A percentile compares a stretch with the other conserved stretches of the same genome.
phyloP scores from a whole-genome alignment of 2,888 invertebrate species.

The Agonopterix arenella region DNA sequence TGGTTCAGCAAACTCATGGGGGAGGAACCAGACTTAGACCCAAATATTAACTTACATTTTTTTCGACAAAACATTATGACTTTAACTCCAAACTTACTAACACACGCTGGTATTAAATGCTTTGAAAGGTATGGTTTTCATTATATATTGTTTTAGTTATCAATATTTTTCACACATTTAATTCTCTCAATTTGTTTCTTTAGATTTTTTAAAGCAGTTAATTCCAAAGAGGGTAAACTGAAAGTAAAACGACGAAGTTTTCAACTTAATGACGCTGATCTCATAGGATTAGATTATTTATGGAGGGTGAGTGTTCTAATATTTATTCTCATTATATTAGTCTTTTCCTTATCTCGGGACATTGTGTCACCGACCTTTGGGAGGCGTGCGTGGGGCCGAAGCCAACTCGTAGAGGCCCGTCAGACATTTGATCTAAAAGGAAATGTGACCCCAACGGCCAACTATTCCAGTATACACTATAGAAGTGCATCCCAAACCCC shows the following conservation, averaged over 20 bases:
- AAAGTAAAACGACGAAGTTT: slow-evolving; percentile 90
- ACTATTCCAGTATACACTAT: too few species aligned
- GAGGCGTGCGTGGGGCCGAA: too few species aligned
- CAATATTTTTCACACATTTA: not conserved
- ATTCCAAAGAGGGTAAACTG: slow-evolving; percentile 95
- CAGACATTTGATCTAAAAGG: too few species aligned
- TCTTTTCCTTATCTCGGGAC: too few species aligned
- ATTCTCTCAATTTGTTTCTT: slow-evolving; percentile 11
- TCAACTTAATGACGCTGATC: slow-evolving; percentile 94
- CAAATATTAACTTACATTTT: slow-evolving; percentile 96
- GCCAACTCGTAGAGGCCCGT: too few species aligned
- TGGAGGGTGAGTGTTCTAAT: slow-evolving; percentile 87
- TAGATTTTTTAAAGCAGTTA: slow-evolving; percentile 95
- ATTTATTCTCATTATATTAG: not conserved
- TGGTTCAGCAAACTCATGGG: slow-evolving; percentile 99
- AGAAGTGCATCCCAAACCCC: too few species aligned
- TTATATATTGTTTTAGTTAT: not conserved
- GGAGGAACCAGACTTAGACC: slow-evolving; percentile 97
- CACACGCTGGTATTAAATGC: slow-evolving; percentile 97
- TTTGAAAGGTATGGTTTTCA: slow-evolving; percentile 74
- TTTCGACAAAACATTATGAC: slow-evolving; percentile 96
- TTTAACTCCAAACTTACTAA: slow-evolving; percentile 92
- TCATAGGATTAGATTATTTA: slow-evolving; percentile 96
- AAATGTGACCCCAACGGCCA: too few species aligned
- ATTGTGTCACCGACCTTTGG: too few species aligned